phyloP scores from a whole-genome alignment of 2,888 invertebrate genomes.

The Endomychus coccineus region DNA sequence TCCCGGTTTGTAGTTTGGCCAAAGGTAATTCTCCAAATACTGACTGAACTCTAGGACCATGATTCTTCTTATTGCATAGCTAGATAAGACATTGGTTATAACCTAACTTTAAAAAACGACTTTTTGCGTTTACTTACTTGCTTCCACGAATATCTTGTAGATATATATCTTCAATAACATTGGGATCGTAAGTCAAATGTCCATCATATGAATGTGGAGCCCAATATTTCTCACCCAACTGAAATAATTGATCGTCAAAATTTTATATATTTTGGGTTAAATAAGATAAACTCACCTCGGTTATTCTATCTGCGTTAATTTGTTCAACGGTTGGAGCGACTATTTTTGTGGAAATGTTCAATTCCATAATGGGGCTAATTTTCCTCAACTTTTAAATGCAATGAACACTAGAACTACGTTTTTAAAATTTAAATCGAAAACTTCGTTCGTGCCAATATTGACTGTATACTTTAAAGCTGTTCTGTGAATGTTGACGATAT shows the following conservation, averaged over 20 bases:
- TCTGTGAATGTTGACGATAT: too few relatives aligned
- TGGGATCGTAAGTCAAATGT: conserved; percentile 66
- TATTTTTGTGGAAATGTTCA: conserved; percentile 45
- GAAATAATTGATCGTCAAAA: conserved; percentile 31
- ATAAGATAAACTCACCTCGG: conserved; percentile 54
- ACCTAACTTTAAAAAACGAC: conserved; percentile 11
- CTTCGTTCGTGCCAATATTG: too few relatives aligned
- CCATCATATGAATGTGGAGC: conserved; percentile 70
- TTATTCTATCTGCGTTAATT: conserved; percentile 83
- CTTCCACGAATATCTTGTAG: conserved; percentile 77
- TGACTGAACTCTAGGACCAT: conserved; percentile 97
- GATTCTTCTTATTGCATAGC: conserved; percentile 74
- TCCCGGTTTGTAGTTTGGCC: conserved; percentile 86
- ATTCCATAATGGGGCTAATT: too few relatives aligned
- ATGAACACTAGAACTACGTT: too few relatives aligned
- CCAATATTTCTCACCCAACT: conserved; percentile 92
- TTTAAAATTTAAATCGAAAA: too few relatives aligned
- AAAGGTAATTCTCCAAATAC: conserved; percentile 92
- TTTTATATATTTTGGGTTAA: conserved; percentile 3
- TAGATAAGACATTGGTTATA: conserved; percentile 14
- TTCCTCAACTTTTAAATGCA: too few relatives aligned
- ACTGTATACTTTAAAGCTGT: too few relatives aligned
- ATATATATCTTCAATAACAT: conserved; percentile 85
- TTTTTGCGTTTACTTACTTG: conserved; percentile 49
- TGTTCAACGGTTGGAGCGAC: conserved; percentile 79